These are phyloP conservation scores for Cygnus atratus DNA, from an alignment of 2,113 vertebrate genomes.

Conservation along the genomic window DNA sequence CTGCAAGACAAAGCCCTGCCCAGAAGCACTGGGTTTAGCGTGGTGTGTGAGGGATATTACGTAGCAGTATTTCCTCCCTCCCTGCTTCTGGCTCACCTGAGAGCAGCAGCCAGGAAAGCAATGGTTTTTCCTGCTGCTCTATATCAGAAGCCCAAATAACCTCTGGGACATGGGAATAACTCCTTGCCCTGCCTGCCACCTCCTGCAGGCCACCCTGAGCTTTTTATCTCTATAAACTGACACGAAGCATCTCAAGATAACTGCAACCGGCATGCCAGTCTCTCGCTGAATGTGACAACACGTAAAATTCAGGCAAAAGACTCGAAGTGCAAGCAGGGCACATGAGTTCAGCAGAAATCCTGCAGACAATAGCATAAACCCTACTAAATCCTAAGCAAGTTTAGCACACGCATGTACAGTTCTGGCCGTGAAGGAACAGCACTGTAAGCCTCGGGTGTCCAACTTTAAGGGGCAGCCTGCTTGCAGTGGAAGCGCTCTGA, in stretches of 20 bases:
- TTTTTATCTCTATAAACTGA: background rate
- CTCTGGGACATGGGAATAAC: background rate
- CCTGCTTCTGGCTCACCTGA: background rate
- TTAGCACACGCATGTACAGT: fast-evolving
- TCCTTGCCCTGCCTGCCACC: background rate
- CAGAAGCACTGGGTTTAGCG: background rate
- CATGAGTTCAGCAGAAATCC: background rate
- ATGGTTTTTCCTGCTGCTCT: background rate
- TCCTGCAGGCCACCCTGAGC: background rate
- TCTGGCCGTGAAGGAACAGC: no score
- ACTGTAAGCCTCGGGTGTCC: background rate
- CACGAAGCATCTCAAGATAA: background rate
- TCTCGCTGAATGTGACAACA: background rate
- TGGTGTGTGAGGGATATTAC: fast-evolving
- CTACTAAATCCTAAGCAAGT: background rate
- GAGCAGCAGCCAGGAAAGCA: background rate
- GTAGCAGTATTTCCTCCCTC: background rate
- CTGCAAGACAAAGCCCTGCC: background rate
- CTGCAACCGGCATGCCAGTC: background rate
- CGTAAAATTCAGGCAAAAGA: background rate
- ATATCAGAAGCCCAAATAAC: background rate
- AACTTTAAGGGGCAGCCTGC: background rate
- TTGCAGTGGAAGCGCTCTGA: background rate
- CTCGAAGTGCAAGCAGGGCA: background rate
- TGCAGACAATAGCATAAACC: background rate